Evolutionary conservation across 2,113 vertebrate species (phyloP).

Genomic region (Mohoua ochrocephala): DNA sequence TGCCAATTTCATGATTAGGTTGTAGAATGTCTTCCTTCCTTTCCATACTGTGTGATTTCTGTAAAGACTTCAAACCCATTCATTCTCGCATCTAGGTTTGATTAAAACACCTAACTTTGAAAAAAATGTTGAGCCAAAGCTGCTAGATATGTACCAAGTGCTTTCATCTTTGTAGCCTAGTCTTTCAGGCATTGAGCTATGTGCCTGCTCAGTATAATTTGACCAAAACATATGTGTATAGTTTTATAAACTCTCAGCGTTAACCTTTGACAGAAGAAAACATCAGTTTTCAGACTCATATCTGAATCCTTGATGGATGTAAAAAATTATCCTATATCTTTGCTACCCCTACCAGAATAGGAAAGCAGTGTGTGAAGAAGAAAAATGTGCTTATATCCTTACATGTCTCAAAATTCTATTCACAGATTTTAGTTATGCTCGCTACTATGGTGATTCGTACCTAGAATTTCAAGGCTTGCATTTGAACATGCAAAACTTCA

Average conservation of each 20-base stretch:
- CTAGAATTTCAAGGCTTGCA: conserved; percentile 78
- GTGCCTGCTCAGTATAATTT: not conserved
- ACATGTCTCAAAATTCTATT: conserved; percentile 7
- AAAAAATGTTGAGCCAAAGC: not conserved
- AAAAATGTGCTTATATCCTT: not conserved
- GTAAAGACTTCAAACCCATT: not conserved
- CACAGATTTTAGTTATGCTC: conserved; percentile 69
- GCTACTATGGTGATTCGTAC: conserved; percentile 77
- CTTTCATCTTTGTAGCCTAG: not conserved
- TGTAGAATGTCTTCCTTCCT: not conserved
- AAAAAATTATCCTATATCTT: not conserved
- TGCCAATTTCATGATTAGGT: not conserved
- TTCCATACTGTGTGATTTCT: not conserved
- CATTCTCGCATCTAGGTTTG: not conserved
- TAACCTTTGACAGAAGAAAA: not conserved
- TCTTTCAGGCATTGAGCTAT: not conserved
- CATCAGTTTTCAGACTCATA: not conserved
- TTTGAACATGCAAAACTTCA: conserved; percentile 68
- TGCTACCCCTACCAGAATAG: not conserved
- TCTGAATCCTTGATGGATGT: not conserved
- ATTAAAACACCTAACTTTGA: not conserved
- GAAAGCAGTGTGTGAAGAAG: not conserved
- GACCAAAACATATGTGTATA: not conserved
- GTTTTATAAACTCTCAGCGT: not conserved
- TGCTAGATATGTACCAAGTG: not conserved